Evolutionary conservation across 2,888 invertebrate genomes (phyloP), one percentile per base, ranked within the genome.

Genomic region (Leptogaster cylindrica): DNA sequence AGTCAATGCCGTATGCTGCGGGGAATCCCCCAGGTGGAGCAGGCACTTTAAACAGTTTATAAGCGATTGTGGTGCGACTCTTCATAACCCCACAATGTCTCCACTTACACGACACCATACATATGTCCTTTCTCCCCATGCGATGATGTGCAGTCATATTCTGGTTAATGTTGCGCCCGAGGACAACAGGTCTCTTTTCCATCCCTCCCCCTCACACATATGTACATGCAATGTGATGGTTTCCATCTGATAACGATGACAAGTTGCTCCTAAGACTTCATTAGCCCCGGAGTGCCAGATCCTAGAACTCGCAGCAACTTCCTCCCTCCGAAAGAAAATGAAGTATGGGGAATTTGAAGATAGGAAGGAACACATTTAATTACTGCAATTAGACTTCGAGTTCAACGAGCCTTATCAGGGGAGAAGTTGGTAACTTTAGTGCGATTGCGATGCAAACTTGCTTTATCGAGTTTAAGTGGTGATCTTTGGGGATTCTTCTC

Each of bases 211-310:
- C n/a, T n/a, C n/a, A n/a, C n/a, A n/a, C n/a, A 46, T 20, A n/a
- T 16, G 31, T 58, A 12, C 31, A 25, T 18, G 25, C 12, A 12
- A 10, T 51, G 16, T 28, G 39, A 58, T 58, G 39, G 39, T 58
- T 58, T 58, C 41, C 58, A 41, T 28, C 10, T 58, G 58, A 58
- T 58, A 58, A 58, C 58, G 58, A 58, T 39, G 41, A 58, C 58
- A 41, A 58, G 41, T 41, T 14, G 58, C 39, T 39, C 58, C 25
- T 58, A 58, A 58, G 58, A 25, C 58, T 58, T 8, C 27, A 58
- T 58, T 25, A 58, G 14, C 6, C 20, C 7, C 25, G 16, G 41
- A 28, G 31, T 7, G 7, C 27, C 27, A 12, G 50, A n/a, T 8
- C 2, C 20, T 7, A 5, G 20, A 20, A 2, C 41, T 41, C 1